These are phyloP conservation scores for Danionella cerebrum DNA, from an alignment of 2,113 vertebrate genomes.

Conservation along the genomic window DNA sequence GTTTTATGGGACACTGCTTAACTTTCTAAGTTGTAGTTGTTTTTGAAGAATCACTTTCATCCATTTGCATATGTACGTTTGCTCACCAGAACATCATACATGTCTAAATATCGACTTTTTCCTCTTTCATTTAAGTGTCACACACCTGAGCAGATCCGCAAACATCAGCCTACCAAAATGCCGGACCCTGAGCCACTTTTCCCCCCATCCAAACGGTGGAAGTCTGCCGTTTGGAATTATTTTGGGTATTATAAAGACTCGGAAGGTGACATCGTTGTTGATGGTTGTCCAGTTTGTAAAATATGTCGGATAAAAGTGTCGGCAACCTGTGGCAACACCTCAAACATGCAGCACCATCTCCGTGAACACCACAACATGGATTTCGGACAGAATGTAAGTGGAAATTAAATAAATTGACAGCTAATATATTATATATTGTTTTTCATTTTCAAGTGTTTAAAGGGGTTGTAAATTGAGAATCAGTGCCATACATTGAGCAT, in stretches of 20 bases:
- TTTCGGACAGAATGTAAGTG: background rate
- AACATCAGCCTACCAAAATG: conserved; percentile 1
- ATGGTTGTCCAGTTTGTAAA: conserved; percentile 24
- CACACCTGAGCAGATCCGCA: background rate
- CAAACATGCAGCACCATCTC: conserved; percentile 4
- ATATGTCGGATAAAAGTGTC: conserved; percentile 34
- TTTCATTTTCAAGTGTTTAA: too few species aligned
- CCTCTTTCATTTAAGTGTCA: conserved; percentile 10
- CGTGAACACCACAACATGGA: conserved; percentile 1
- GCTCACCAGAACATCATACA: background rate
- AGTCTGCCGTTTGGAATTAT: background rate
- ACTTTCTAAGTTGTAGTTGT: background rate
- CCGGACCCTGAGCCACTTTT: conserved; percentile 1
- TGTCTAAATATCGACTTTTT: conserved; percentile 6
- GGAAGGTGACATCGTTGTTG: background rate
- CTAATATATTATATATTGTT: background rate
- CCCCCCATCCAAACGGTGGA: background rate
- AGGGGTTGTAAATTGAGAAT: too few species aligned
- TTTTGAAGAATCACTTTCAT: background rate
- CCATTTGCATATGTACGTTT: background rate
- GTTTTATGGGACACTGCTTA: background rate
- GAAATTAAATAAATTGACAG: background rate
- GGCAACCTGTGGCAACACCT: conserved; percentile 27
- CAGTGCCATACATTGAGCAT: too few species aligned
- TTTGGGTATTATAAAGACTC: conserved; percentile 8